These are phyloP conservation scores for Chelonoidis abingdonii DNA, from an alignment of 2,113 vertebrate genomes.

Conservation along the genomic window DNA sequence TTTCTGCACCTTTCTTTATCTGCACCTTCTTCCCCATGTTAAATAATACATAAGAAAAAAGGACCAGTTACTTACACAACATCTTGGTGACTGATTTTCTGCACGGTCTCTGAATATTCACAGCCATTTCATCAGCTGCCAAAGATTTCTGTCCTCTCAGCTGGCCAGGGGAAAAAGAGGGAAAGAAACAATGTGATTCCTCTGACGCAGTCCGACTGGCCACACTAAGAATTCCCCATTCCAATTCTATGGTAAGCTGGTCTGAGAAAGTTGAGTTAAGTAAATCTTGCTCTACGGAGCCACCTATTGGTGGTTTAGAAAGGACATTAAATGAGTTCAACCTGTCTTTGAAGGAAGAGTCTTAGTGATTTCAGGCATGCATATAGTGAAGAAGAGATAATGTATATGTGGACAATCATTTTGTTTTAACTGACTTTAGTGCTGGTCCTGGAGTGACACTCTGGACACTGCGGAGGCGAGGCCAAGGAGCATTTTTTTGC, in stretches of 20 bases:
- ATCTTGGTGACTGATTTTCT: slow-evolving; percentile 84
- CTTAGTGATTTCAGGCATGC: background rate
- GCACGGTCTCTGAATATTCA: slow-evolving; percentile 78
- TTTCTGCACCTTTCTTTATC: background rate
- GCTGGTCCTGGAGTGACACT: background rate
- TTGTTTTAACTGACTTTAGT: background rate
- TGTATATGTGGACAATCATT: background rate
- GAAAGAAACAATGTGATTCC: background rate
- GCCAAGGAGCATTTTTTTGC: background rate
- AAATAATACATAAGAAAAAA: background rate
- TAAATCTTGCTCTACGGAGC: background rate
- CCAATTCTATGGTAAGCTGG: background rate
- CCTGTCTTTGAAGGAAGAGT: background rate
- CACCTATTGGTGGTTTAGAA: background rate
- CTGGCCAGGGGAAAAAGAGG: slow-evolving; percentile 55
- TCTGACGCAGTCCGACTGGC: background rate
- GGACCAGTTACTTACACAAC: slow-evolving; percentile 74
- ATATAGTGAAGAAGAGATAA: background rate
- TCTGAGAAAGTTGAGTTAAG: background rate
- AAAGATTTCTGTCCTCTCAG: slow-evolving; percentile 75
- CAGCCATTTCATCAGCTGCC: slow-evolving; percentile 74
- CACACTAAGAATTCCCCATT: background rate
- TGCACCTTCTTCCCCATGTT: background rate
- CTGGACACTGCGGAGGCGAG: too few species aligned
- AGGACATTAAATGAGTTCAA: background rate